Evolutionary conservation across 2,113 vertebrate genomes (phyloP), one percentile per base, ranked within the genome.

Genomic region (Dasyornis broadbenti): DNA sequence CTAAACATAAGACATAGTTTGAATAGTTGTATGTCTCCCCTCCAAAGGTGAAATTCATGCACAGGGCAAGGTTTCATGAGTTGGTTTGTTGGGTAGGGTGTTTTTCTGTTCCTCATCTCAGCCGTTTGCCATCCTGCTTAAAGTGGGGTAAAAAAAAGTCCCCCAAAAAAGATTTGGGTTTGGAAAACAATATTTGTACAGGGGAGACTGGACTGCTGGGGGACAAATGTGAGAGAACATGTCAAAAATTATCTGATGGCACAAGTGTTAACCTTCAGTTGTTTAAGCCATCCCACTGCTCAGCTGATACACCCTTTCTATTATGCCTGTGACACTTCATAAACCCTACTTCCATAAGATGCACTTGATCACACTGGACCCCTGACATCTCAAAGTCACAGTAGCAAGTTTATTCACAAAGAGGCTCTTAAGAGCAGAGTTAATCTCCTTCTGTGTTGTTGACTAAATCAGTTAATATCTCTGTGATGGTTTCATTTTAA

Each of bases 61-160:
- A n/a, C 42, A 61, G 33, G 17, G 20, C 22, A 80, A 72, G 27
- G n/a, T 26, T 69, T 60, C 24, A 4, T 27, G 37, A 15, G 21
- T 53, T 52, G 6, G 7, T 57, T 87, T 44, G 5, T 66, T 60
- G 57, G 13, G 23, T 9, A 65, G 15, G 24, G 19, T 23, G 4
- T 35, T 83, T 56, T 87, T 52, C 37, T 31, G 1, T n/a, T 73
- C 31, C 30, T 84, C 17, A 9, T 39, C 23, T 92, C 35, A 31
- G 40, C 8, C 12, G 40, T 24, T 37, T 37, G 18, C 20, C 39
- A 63, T 17, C 4, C 30, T 1, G 0, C 50, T 52, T 23, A 13
- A 69, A 94, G 54, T 3, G 2, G 2, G 5, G 0, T 0, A 7
- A 16, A 2, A 5, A 6, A 27, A 20, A 13, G 7, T 65, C 23